Conservation (phyloP, 1,140 invertebrate genomes). For the Helicoverpa zea region DNA sequence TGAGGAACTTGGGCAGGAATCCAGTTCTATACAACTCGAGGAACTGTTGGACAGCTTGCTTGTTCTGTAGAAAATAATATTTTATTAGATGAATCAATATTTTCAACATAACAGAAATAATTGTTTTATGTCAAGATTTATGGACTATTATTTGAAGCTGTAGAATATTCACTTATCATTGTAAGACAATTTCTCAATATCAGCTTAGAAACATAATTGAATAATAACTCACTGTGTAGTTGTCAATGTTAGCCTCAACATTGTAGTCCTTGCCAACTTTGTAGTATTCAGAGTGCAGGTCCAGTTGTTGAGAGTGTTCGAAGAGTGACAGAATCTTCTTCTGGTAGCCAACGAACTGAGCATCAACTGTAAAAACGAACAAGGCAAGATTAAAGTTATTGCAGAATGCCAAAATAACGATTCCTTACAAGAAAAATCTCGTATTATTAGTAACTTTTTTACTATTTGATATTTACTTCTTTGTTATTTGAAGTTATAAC, state of each 20-base stretch:
- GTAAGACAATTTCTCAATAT: no score
- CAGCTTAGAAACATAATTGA: no score
- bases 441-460: no score
- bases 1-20: conserved; percentile 81
- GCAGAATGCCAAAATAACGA: neutral
- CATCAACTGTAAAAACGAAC: conserved; percentile 59
- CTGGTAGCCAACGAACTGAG: conserved; percentile 58
- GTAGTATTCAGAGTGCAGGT: conserved; percentile 48
- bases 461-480: no score
- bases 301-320: conserved; percentile 60
- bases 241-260: conserved; percentile 60
- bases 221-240: conserved; percentile 30
- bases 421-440: no score
- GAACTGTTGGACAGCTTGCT: conserved; percentile 87
- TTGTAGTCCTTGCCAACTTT: conserved; percentile 62
- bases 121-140: no score
- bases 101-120: no score
- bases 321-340: conserved; percentile 65
- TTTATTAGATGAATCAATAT: no score
- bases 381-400: neutral
- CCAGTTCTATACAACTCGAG: conserved; percentile 82
- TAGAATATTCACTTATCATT: no score
- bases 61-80: conserved; percentile 70
- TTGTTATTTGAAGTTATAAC: no score
- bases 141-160: no score